Evolutionary conservation across 2,888 invertebrate genomes (phyloP), one percentile per base, ranked within the genome.

Genomic region (Exephanes ischioxanthus): DNA sequence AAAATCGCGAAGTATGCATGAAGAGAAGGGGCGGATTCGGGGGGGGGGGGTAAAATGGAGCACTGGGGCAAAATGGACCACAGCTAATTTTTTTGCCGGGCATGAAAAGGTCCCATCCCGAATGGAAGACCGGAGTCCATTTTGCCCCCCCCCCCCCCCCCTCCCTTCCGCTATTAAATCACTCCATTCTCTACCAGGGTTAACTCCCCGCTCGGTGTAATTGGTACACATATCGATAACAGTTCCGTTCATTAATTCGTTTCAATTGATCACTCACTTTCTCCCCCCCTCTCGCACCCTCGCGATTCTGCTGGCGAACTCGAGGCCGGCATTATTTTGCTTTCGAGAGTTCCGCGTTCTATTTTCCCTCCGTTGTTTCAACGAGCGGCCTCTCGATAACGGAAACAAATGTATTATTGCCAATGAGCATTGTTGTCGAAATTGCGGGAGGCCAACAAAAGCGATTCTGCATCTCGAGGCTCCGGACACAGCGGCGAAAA

Each of bases 371-470:
- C 14, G 45, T 37, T n/a, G 30, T 73, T 73, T 61, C 26, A 16
- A 11, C 11, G 14, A 19, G 16, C 16, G 9, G n/a, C 3, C 41
- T 37, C 67, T 41, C 67, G 67, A 67, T 41, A 67, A 67, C 41
- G 22, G 67, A 67, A 67, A 67, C 67, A 67, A 67, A 67, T 67
- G 66, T 66, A 66, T 66, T 37, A 66, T 66, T 41, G 37, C 26
- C 37, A 33, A 67, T 67, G 37, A 67, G 19, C 22, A 67, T 67
- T 63, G 37, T 67, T 41, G 14, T 53, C 19, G 53, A n/a, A 53
- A 53, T 19, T 53, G 19, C 53, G n/a, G 6, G 7, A n/a, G 45
- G 16, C 45, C 45, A 16, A 14, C 45, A 45, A 45, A 45, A 45
- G 16, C 14, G 11, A 45, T 45, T 45, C 45, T 45, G 45, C 45